Percentiles rank a stretch among this genome's conserved stretches.
phyloP scores from a whole-genome alignment of 2,797 vertebrate species.

The Sebastes variabilis region DNA sequence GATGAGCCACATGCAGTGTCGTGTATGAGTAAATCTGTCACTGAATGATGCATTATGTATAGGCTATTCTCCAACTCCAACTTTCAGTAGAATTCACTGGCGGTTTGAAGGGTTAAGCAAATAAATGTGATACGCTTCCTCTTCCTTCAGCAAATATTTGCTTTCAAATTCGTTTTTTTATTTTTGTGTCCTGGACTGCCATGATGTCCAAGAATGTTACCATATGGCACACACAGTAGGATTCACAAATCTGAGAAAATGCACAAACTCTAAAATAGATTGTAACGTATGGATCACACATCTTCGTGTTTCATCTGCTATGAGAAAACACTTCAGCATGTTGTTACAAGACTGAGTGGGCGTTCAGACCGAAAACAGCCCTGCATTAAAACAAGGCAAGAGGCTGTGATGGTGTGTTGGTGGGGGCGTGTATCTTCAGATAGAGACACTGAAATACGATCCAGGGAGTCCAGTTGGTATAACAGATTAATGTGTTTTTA shows the following conservation, averaged over 20 bases:
- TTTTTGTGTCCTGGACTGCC: not conserved
- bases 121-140: not conserved
- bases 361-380: not conserved
- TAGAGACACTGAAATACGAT: not conserved
- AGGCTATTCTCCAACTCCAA: not conserved
- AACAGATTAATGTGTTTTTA: not conserved
- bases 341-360: not conserved
- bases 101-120: not conserved
- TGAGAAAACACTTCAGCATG: not conserved
- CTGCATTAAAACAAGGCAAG: not conserved
- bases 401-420: not conserved
- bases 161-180: not conserved
- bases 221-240: not conserved
- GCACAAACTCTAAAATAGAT: not conserved
- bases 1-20: slow-evolving; percentile 25
- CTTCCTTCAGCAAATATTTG: not conserved
- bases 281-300: not conserved
- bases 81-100: not conserved
- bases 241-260: not conserved
- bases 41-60: slow-evolving; percentile 1
- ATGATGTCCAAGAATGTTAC: not conserved
- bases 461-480: not conserved
- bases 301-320: not conserved
- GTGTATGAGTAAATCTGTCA: slow-evolving; percentile 15
- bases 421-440: not conserved